Percentiles rank a stretch among this genome's conserved stretches.
Evolutionary conservation across 2,797 vertebrate genomes (phyloP).

Genomic region (Lycodopsis pacificus): DNA sequence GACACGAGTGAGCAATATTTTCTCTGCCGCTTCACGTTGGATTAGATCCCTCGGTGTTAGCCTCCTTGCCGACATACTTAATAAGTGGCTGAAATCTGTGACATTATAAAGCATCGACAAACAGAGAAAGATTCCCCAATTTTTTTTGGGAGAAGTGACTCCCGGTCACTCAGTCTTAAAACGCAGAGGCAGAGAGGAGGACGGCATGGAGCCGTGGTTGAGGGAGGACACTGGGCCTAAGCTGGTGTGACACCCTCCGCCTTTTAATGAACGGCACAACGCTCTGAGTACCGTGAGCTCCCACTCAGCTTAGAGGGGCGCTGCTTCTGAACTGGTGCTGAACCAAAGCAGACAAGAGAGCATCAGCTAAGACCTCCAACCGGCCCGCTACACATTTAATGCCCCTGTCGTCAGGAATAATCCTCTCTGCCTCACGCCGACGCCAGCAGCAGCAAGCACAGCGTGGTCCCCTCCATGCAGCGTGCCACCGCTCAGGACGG

Average conservation of each 20-base stretch:
- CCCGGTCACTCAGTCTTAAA: conserved; percentile 56
- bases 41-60: conserved; percentile 51
- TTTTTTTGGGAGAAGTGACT: conserved; percentile 41
- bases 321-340: conserved; percentile 80
- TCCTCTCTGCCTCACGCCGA: conserved; percentile 73
- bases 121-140: conserved; percentile 50
- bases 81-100: conserved; percentile 56
- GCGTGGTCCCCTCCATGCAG: conserved; percentile 73
- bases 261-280: conserved; percentile 80
- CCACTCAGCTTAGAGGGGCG: conserved; percentile 71
- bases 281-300: conserved; percentile 73
- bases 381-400: conserved; percentile 83
- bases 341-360: conserved; percentile 78
- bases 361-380: conserved; percentile 76
- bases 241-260: conserved; percentile 83
- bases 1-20: conserved; percentile 54
- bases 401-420: conserved; percentile 83
- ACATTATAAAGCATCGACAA: conserved; percentile 65
- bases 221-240: conserved; percentile 78
- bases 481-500: conserved; percentile 73
- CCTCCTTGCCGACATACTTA: conserved; percentile 52
- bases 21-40: conserved; percentile 41
- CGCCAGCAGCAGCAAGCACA: conserved; percentile 58
- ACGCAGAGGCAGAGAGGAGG: conserved; percentile 62
- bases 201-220: conserved; percentile 66